Percentiles rank a stretch among this genome's conserved stretches.
These are phyloP conservation scores for Euura saliciscinereae DNA, from an alignment of 1,140 invertebrate genomes.

Conservation along the genomic window DNA sequence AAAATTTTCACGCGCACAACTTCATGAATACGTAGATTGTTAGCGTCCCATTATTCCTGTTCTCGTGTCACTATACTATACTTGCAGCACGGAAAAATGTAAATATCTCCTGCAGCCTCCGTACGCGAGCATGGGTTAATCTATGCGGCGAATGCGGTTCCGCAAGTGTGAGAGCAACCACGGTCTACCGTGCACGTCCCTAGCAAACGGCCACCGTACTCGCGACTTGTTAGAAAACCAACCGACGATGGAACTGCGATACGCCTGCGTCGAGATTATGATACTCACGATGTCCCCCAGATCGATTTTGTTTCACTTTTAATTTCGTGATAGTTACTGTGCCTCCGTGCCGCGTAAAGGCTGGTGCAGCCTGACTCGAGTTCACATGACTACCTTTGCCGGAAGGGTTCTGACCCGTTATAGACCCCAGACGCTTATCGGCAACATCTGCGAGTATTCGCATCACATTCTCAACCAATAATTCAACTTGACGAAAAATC, in stretches of 20 bases:
- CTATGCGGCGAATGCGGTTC: slow-evolving; percentile 2
- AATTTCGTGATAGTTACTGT: no score
- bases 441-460: no score
- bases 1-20: slow-evolving; percentile 7
- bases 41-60: slow-evolving; percentile 7
- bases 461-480: no score
- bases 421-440: no score
- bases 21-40: slow-evolving; percentile 7
- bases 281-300: no score
- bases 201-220: neutral
- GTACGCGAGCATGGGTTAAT: neutral
- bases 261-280: neutral
- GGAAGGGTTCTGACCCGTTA: neutral
- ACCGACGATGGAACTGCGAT: neutral
- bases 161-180: slow-evolving; percentile 6
- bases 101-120: slow-evolving; percentile 2
- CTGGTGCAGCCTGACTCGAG: neutral
- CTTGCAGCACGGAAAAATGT: slow-evolving; percentile 5
- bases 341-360: neutral
- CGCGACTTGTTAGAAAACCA: neutral
- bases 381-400: neutral
- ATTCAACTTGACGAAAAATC: no score
- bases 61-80: slow-evolving; percentile 3
- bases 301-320: no score
- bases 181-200: neutral